Conservation (phyloP, 1,140 invertebrate species). For the Bombus sibiricus region DNA sequence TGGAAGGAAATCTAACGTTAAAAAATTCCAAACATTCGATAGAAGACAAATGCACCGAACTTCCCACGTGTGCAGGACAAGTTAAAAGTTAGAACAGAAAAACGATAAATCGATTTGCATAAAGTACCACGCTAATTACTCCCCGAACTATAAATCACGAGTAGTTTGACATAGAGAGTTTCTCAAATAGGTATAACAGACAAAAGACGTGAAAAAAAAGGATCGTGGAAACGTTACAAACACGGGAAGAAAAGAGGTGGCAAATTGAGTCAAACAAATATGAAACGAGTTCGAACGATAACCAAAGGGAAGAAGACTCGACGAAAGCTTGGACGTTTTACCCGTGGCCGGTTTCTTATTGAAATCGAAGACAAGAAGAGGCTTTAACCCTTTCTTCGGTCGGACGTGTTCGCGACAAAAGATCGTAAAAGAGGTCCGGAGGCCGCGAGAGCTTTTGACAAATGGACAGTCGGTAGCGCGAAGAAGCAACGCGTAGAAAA, state of each 20-base stretch:
- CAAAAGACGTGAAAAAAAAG: not conserved
- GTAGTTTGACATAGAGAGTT: not conserved
- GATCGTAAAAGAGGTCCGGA: conserved; percentile 38
- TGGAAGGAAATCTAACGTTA: not conserved
- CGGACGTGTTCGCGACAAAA: conserved; percentile 57
- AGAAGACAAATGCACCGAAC: too few relatives aligned
- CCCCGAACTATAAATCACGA: not conserved
- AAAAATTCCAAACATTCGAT: not conserved
- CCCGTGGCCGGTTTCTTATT: conserved; percentile 22
- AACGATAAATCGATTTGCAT: not conserved
- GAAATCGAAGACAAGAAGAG: conserved; percentile 51
- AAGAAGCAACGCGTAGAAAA: conserved; percentile 58
- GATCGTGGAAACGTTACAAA: not conserved
- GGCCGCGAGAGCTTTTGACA: conserved; percentile 57
- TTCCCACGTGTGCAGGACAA: too few relatives aligned
- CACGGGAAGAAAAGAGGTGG: not conserved
- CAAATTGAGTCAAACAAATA: conserved; percentile 5
- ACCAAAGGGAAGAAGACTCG: not conserved
- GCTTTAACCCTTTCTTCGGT: conserved; percentile 58
- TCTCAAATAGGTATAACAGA: not conserved
- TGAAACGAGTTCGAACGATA: not conserved
- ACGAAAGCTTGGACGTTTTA: conserved; percentile 8
- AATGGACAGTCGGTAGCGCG: conserved; percentile 66
- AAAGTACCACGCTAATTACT: not conserved
- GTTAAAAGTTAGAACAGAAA: too few relatives aligned